Conservation (phyloP, 2,888 invertebrate genomes). For the Anorthoa munda region DNA sequence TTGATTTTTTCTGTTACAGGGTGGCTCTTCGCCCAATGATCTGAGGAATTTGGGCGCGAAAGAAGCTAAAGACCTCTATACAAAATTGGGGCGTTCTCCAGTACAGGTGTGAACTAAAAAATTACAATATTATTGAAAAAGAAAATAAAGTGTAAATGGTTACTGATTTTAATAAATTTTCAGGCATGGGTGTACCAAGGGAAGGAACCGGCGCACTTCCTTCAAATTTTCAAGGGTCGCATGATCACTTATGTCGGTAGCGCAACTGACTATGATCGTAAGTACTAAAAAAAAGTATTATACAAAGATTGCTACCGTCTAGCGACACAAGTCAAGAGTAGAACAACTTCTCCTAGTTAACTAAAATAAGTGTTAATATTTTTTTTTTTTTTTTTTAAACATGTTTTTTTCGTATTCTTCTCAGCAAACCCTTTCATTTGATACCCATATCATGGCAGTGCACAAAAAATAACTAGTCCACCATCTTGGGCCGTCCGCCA, state of each 20-base stretch:
- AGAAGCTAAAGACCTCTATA: slow-evolving; percentile 91
- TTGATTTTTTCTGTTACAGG: slow-evolving; percentile 87
- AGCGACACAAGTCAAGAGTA: too few species aligned
- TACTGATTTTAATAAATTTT: slow-evolving; percentile 53
- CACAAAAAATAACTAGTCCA: too few species aligned
- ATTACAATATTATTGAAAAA: neutral
- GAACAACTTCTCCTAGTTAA: too few species aligned
- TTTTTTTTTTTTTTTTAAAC: too few species aligned
- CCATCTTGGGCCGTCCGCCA: too few species aligned
- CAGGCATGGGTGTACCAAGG: slow-evolving; percentile 96
- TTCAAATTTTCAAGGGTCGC: slow-evolving; percentile 97
- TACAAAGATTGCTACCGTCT: too few species aligned
- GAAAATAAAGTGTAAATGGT: too few species aligned
- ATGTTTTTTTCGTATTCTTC: too few species aligned
- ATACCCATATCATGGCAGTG: too few species aligned
- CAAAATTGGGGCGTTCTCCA: slow-evolving; percentile 87
- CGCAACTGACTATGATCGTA: slow-evolving; percentile 92
- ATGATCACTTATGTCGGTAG: slow-evolving; percentile 94
- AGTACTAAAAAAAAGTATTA: too few species aligned
- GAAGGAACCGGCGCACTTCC: slow-evolving; percentile 97
- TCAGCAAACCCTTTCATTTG: too few species aligned
- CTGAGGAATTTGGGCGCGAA: slow-evolving; percentile 93
- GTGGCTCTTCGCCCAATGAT: slow-evolving; percentile 93
- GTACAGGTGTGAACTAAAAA: slow-evolving; percentile 82
- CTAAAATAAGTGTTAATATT: too few species aligned